These are phyloP conservation scores for rabbit (Oryctolagus cuniculus) DNA, from an alignment of 2,113 vertebrate genomes.

Conservation along the genomic window mOryCun1.1 NC_091435.1:60437501-60438000, in stretches of 20 bases:
- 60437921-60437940: neutral
- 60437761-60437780: neutral
- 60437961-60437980: neutral
- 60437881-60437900: neutral
- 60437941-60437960: neutral
- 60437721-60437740: neutral
- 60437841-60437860: too few relatives aligned
- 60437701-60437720: neutral
- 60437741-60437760: neutral
- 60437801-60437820: too few relatives aligned
- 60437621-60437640: neutral
- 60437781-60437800: neutral
- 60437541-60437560: neutral
- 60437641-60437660: neutral
- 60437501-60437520: neutral
- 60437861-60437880: too few relatives aligned
- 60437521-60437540: constrained; percentile 19
- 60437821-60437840: too few relatives aligned
- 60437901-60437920: neutral
- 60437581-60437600: constrained; percentile 2
- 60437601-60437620: neutral
- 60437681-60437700: neutral
- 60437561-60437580: constrained; percentile 1
- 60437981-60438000: neutral
- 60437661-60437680: neutral